Evolutionary conservation across 1,140 invertebrate genomes (phyloP).

Genomic region (Megalonaias nervosa): DNA sequence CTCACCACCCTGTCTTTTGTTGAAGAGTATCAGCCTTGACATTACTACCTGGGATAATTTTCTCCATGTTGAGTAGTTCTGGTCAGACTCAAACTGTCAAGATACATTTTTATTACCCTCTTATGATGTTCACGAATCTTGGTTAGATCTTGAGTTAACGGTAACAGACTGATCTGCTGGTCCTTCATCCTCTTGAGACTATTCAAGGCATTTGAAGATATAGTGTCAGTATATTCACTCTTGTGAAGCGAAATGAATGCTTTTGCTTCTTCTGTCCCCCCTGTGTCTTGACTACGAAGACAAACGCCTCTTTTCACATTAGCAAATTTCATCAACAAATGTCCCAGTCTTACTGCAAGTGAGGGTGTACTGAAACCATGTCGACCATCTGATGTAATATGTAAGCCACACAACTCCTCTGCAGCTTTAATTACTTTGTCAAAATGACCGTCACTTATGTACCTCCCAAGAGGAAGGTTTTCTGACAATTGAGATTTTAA

Average conservation of each 20-base stretch:
- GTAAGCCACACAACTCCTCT: constrained; percentile 5
- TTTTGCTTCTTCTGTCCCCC: background rate
- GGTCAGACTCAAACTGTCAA: background rate
- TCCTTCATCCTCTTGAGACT: constrained; percentile 3
- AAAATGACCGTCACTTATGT: background rate
- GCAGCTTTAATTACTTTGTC: background rate
- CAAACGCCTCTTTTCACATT: background rate
- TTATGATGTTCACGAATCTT: background rate
- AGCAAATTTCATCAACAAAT: constrained; percentile 6
- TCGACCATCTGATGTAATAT: constrained; percentile 10
- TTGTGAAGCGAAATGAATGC: background rate
- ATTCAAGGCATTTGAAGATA: constrained; percentile 13
- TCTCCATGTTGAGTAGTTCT: background rate
- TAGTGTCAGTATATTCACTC: constrained; percentile 5
- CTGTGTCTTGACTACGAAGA: background rate
- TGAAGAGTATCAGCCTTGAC: constrained; percentile 8
- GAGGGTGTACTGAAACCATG: constrained; percentile 5
- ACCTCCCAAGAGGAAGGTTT: background rate
- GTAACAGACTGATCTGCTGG: background rate
- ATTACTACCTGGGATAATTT: constrained; percentile 3
- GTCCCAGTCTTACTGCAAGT: constrained; percentile 8
- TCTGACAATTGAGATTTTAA: background rate
- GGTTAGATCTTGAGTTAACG: constrained; percentile 2
- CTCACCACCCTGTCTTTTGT: constrained; percentile 7
- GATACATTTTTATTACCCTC: background rate